Evolutionary conservation across 35 echinoderm and acorn worm species (phyloP), one percentile per base, ranked within the genome.

Genomic region (Diadema setosum): DNA sequence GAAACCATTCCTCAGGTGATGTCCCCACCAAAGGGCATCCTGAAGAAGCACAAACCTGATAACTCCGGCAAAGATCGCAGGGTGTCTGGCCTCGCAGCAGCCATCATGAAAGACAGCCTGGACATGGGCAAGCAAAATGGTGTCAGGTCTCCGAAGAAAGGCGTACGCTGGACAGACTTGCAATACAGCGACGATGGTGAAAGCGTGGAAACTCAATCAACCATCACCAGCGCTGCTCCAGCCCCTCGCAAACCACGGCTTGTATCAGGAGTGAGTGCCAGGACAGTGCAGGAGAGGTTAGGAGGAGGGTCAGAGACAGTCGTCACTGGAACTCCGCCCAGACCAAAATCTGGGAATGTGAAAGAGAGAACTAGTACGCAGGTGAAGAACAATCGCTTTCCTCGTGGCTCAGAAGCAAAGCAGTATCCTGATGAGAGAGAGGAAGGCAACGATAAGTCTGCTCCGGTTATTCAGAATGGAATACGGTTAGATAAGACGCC

Each of bases 121-220:
- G 96, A 99, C n/a, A 94, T 99, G 31, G 58, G 81, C 4, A 94
- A 83, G 45, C 57, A 88, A 58, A 75, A 44, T 58, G 91, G 75
- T 85, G 75, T 76, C 84, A 91, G 26, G 75, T 89, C 16, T 80
- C 81, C 82, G 2, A 94, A 94, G 82, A 99, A 98, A 52, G 84
- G 81, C 82, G 93, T 99, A 0, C 58, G 96, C 23, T 99, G 96
- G 96, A 92, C 92, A 37, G 96, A 92, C 85, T 61, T 93, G 75
- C 57, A 81, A 29, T 89, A 97, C 58, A 55, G n/a, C 5, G 76
- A 83, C 56, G 82, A 60, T 9, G 48, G 49, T 2, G 82, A 90
- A 26, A 64, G 42, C 26, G 33, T 42, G 6, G 37, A 46, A 65
- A 27, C 70, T 5, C 44, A 83, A 70, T 39, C 39, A 37, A 73